Conservation (phyloP, 1,140 invertebrate species). For the Bombus waltoni region DNA sequence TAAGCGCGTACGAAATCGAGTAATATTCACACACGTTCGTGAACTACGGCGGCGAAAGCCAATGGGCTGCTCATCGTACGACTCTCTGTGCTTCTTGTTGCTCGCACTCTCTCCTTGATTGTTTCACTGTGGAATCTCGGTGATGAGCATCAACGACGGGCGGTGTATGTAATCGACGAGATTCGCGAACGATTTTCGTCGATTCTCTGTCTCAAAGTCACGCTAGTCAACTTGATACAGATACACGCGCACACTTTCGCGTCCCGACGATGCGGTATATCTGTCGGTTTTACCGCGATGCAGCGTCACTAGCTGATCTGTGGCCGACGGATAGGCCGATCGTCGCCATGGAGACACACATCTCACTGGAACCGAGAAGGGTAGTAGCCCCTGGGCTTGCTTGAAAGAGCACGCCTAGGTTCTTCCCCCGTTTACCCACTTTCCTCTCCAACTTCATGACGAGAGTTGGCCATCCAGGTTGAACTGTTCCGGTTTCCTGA, state of each 20-base stretch:
- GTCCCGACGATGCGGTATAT: slow-evolving; percentile 29
- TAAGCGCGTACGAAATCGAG: neutral
- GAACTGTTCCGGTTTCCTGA: slow-evolving; percentile 58
- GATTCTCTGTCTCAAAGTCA: slow-evolving; percentile 1
- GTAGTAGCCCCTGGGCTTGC: neutral
- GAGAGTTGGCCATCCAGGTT: slow-evolving; percentile 53
- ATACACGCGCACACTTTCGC: neutral
- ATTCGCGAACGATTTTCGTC: slow-evolving; percentile 8
- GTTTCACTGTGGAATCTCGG: neutral
- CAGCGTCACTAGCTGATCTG: neutral
- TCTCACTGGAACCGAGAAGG: slow-evolving; percentile 32
- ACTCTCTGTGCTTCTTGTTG: slow-evolving; percentile 50
- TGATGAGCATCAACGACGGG: slow-evolving; percentile 22
- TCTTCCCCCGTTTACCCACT: neutral
- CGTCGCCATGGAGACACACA: neutral
- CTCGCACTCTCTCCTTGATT: slow-evolving; percentile 16
- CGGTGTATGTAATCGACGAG: neutral
- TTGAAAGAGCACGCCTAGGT: slow-evolving; percentile 14
- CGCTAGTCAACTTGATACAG: neutral
- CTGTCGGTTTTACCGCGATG: slow-evolving; percentile 8
- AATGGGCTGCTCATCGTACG: slow-evolving; percentile 63
- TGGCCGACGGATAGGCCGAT: slow-evolving; percentile 32
- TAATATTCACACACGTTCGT: neutral
- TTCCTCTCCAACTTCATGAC: slow-evolving; percentile 33
- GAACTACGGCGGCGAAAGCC: slow-evolving; percentile 70